Evolutionary conservation across 2,797 vertebrate genomes (phyloP).

Genomic region (Cottoperca gobio): DNA sequence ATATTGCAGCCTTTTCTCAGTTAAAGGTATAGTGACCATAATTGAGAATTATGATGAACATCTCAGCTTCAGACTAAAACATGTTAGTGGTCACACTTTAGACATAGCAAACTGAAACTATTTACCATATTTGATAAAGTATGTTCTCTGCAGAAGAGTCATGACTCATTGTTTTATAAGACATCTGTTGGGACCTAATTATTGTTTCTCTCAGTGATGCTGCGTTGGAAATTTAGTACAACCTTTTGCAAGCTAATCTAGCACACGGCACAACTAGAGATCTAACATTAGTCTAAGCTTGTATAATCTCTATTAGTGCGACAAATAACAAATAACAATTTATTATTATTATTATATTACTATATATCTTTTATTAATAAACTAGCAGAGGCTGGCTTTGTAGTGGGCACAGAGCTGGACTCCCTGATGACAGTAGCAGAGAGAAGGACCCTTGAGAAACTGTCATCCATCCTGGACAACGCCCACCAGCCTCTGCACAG

Average conservation of each 20-base stretch:
- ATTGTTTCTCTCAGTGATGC: slow-evolving; percentile 10
- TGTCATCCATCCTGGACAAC: too few relatives aligned
- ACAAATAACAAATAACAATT: too few relatives aligned
- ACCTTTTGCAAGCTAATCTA: slow-evolving; percentile 11
- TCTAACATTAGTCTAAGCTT: background rate
- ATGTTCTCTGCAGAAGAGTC: background rate
- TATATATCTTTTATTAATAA: background rate
- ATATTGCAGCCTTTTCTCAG: too few relatives aligned
- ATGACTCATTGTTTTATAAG: background rate
- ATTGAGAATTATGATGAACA: background rate
- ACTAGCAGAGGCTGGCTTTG: too few relatives aligned
- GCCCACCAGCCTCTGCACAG: too few relatives aligned
- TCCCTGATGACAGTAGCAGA: too few relatives aligned
- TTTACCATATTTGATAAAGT: background rate
- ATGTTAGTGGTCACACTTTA: background rate
- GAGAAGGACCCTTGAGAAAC: too few relatives aligned
- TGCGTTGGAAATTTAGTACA: background rate
- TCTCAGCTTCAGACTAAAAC: background rate
- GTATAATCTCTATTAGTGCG: background rate
- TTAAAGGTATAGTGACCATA: background rate
- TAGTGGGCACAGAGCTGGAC: too few relatives aligned
- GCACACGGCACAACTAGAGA: background rate
- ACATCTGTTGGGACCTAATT: slow-evolving; percentile 39
- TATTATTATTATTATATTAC: too few relatives aligned
- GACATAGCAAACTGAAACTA: background rate